Conservation (phyloP, 1,140 invertebrate species). For the Acromyrmex charruanus region DNA sequence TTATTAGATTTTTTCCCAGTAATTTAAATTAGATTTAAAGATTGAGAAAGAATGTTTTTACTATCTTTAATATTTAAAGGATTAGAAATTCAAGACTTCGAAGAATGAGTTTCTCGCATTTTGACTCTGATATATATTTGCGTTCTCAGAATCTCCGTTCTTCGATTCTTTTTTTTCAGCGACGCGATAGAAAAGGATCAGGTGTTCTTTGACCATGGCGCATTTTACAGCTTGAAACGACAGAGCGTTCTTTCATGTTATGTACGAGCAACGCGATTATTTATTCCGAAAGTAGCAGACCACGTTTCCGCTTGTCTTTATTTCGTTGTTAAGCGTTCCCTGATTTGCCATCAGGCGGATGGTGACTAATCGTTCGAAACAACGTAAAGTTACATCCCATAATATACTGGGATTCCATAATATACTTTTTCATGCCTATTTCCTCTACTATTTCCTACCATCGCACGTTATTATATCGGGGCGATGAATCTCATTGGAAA, state of each 20-base stretch:
- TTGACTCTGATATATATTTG: neutral
- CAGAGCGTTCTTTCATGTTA: constrained; percentile 67
- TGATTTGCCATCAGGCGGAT: constrained; percentile 16
- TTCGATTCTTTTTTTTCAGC: neutral
- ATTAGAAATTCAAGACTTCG: neutral
- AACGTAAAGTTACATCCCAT: neutral
- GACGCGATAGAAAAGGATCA: constrained; percentile 9
- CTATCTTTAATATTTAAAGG: neutral
- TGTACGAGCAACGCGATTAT: constrained; percentile 66
- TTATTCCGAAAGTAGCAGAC: constrained; percentile 79
- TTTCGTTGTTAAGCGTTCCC: constrained; percentile 40
- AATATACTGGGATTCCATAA: neutral
- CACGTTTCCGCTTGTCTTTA: constrained; percentile 77
- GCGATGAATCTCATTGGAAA: neutral
- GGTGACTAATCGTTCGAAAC: constrained; percentile 53
- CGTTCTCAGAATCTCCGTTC: neutral
- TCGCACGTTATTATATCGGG: no score
- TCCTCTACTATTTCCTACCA: neutral
- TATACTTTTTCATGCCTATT: constrained; percentile 10
- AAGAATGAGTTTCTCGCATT: neutral
- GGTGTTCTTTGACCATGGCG: neutral
- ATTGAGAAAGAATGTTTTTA: neutral
- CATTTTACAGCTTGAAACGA: constrained; percentile 28
- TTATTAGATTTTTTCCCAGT: no score
- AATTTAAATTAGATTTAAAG: no score